A percentile compares a stretch with the other conserved stretches of the same genome.
Conservation (phyloP, 2,113 vertebrate species). For the Probosciger aterrimus region DNA sequence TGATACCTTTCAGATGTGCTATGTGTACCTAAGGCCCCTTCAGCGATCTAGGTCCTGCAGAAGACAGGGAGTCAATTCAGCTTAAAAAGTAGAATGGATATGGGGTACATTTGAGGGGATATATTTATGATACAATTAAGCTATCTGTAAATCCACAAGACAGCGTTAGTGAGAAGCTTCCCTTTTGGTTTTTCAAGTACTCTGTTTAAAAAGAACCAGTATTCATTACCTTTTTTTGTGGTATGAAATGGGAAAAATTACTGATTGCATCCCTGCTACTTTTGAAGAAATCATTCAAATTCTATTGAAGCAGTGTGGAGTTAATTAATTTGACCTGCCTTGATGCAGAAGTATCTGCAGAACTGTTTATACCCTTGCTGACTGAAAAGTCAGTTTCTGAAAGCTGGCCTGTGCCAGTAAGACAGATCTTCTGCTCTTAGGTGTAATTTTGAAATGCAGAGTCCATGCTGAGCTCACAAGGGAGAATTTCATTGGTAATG, state of each 20-base stretch:
- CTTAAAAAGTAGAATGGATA: not conserved
- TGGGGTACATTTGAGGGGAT: not conserved
- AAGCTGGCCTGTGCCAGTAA: not conserved
- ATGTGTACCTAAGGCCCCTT: not conserved
- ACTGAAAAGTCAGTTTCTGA: not conserved
- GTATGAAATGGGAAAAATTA: not conserved
- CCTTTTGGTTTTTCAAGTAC: not conserved
- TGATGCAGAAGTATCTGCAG: not conserved
- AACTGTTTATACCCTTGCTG: not conserved
- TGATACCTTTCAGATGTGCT: not conserved
- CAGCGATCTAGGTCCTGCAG: not conserved
- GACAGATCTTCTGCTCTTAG: not conserved
- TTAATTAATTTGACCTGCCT: not conserved
- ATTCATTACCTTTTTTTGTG: not conserved
- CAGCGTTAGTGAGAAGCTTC: not conserved
- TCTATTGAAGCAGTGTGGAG: not conserved
- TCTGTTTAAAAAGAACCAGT: not conserved
- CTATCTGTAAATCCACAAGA: not conserved
- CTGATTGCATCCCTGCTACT: not conserved
- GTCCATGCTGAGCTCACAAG: not conserved
- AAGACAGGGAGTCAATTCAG: not conserved
- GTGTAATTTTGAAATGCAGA: not conserved
- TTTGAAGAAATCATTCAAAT: not conserved
- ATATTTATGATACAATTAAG: not conserved
- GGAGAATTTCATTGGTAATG: not conserved